Percentiles rank a stretch among this genome's conserved stretches.
Evolutionary conservation across 1,140 invertebrate genomes (phyloP).

Genomic region (Drosophila auraria): DNA sequence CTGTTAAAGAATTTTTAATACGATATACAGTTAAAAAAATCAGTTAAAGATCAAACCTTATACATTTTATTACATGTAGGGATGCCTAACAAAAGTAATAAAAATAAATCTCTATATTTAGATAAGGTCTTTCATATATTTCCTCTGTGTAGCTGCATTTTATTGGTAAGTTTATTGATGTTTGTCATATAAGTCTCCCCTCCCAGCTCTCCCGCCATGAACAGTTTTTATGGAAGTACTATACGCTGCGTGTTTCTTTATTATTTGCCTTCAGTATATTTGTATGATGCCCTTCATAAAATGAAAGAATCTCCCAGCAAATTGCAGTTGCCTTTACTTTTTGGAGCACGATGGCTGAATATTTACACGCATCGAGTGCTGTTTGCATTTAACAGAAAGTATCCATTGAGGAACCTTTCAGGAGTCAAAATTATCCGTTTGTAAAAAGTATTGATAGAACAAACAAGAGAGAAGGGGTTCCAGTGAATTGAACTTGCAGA

Average conservation of each 20-base stretch:
- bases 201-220: conserved; percentile 1
- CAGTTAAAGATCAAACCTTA: too few relatives aligned
- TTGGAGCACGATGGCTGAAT: conserved; percentile 3
- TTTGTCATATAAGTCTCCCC: conserved; percentile 60
- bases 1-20: too few relatives aligned
- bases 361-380: conserved; percentile 9
- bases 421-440: background rate
- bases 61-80: background rate
- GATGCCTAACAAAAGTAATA: background rate
- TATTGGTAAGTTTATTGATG: conserved; percentile 73
- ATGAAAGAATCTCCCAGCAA: conserved; percentile 4
- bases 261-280: conserved; percentile 7
- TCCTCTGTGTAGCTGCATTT: conserved; percentile 28
- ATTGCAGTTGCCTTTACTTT: conserved; percentile 8
- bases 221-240: conserved; percentile 24
- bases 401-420: background rate
- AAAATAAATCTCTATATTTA: background rate
- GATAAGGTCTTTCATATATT: background rate
- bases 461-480: background rate
- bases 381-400: background rate
- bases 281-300: conserved; percentile 21
- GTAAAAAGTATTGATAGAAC: too few relatives aligned
- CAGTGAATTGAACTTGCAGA: background rate
- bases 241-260: conserved; percentile 4
- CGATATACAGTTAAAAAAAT: too few relatives aligned